Conservation (phyloP, 2,797 vertebrate species). For the Diglossa cyanea region DNA sequence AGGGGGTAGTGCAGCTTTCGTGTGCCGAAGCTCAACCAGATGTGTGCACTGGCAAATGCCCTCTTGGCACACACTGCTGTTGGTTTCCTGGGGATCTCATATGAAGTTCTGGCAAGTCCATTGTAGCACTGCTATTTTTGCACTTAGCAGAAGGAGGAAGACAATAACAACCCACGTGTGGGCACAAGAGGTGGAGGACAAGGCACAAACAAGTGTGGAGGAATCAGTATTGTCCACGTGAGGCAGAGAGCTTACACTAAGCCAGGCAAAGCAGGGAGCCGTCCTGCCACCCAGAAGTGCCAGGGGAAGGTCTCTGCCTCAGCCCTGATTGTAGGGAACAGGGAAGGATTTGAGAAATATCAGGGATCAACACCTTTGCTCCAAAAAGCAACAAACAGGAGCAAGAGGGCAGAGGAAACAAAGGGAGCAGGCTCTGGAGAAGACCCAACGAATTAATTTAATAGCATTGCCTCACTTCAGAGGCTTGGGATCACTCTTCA, state of each 20-base stretch:
- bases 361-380: background rate
- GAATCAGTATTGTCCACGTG: background rate
- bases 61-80: background rate
- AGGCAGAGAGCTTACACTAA: background rate
- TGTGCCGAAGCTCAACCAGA: background rate
- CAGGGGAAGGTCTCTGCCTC: background rate
- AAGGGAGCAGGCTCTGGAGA: background rate
- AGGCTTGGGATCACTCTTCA: background rate
- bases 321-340: background rate
- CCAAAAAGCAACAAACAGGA: background rate
- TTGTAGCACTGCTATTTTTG: background rate
- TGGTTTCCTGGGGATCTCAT: background rate
- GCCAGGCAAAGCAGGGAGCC: background rate
- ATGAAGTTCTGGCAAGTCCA: background rate
- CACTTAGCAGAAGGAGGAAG: background rate
- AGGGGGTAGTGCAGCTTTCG: background rate
- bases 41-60: background rate
- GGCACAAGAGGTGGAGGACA: background rate
- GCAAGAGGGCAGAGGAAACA: background rate
- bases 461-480: background rate
- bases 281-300: background rate
- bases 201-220: constrained; percentile 20
- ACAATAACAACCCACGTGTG: rapidly evolving
- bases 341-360: background rate
- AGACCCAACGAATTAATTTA: background rate